Evolutionary conservation across 2,888 invertebrate genomes (phyloP).

Genomic region (Erebia aethiops): DNA sequence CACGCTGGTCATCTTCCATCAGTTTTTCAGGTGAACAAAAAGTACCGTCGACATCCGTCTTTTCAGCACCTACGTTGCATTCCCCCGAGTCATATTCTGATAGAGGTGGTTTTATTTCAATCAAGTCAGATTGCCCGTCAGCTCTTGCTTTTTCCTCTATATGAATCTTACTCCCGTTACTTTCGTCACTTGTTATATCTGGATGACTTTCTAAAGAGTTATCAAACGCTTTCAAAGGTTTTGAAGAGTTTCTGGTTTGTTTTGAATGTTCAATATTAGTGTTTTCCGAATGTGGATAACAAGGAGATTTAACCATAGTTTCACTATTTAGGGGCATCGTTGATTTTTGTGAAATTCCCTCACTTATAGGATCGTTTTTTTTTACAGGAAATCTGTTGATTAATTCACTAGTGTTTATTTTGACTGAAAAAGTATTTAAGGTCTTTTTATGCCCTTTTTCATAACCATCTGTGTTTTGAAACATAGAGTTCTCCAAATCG

Average conservation of each 20-base stretch:
- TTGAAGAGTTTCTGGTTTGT: constrained; percentile 81
- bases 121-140: constrained; percentile 1
- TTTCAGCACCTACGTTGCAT: constrained; percentile 80
- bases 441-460: constrained; percentile 31
- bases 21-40: constrained; percentile 78
- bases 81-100: constrained; percentile 51
- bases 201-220: constrained; percentile 56
- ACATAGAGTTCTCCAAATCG: constrained; percentile 61
- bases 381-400: constrained; percentile 43
- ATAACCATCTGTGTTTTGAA: constrained; percentile 52
- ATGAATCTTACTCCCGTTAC: constrained; percentile 50
- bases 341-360: constrained; percentile 46
- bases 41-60: constrained; percentile 72
- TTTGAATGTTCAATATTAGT: constrained; percentile 66
- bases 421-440: constrained; percentile 38
- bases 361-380: constrained; percentile 50
- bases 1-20: constrained; percentile 88
- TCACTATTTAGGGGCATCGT: constrained; percentile 46
- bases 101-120: constrained; percentile 13
- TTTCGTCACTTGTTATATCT: constrained; percentile 58
- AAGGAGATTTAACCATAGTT: constrained; percentile 53
- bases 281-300: constrained; percentile 70
- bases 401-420: constrained; percentile 47
- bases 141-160: constrained; percentile 59
- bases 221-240: constrained; percentile 66